Conservation (phyloP, 2,888 invertebrate genomes). For the Pristionchus maxplancki region DNA sequence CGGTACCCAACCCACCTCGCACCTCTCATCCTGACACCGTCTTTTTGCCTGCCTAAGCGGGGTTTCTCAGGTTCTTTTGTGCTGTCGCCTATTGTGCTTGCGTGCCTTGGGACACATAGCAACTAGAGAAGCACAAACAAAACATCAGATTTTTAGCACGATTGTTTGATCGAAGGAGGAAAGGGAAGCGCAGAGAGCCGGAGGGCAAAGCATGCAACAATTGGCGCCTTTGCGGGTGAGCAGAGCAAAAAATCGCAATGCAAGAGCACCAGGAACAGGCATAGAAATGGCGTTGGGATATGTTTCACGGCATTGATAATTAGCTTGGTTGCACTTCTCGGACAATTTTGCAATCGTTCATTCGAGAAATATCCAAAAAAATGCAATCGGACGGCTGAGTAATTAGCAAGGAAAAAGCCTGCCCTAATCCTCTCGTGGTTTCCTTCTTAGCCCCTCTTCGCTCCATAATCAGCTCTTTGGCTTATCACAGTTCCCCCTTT, state of each 20-base stretch:
- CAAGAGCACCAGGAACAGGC: too few species aligned
- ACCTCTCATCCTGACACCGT: neutral
- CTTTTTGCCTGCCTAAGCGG: neutral
- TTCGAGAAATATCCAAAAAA: neutral
- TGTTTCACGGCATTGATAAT: neutral
- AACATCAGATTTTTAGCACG: neutral
- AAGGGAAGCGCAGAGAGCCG: neutral
- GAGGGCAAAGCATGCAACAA: neutral
- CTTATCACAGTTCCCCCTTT: neutral
- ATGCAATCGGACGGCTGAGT: neutral
- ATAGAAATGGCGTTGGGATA: neutral
- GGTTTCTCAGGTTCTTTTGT: neutral
- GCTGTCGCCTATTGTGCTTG: neutral
- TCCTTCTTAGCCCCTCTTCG: neutral
- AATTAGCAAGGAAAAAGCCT: neutral
- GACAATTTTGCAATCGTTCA: neutral
- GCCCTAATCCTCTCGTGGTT: neutral
- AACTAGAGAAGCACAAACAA: neutral
- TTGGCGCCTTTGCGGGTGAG: neutral
- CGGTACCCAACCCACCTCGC: neutral
- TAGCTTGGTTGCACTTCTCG: neutral
- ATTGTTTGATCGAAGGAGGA: conserved; percentile 36
- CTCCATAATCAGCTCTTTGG: neutral
- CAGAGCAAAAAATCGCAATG: neutral
- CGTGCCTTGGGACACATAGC: neutral